These are phyloP conservation scores for Myzus persicae DNA, from an alignment of 1,140 invertebrate genomes.

Conservation along the genomic window DNA sequence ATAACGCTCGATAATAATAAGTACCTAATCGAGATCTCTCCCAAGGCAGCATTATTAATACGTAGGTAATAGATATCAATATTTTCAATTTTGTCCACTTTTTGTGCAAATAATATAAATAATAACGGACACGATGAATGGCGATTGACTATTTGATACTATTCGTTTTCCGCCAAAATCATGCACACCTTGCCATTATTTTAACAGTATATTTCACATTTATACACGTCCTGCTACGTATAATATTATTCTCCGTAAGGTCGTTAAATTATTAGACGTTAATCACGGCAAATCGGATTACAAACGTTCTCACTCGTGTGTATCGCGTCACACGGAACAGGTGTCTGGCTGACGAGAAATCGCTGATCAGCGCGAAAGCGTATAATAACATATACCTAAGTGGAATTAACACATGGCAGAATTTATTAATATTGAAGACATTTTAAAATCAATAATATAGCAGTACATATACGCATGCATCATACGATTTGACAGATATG, in stretches of 20 bases:
- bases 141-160: not conserved
- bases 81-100: not conserved
- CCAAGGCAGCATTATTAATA: not conserved
- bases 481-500: too few relatives aligned
- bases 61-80: not conserved
- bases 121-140: not conserved
- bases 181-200: not conserved
- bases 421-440: too few relatives aligned
- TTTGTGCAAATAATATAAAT: not conserved
- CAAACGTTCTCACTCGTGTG: not conserved
- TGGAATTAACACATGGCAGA: too few relatives aligned
- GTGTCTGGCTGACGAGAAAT: not conserved
- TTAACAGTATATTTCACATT: too few relatives aligned
- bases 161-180: not conserved
- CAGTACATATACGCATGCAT: too few relatives aligned
- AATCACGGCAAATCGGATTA: not conserved
- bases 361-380: not conserved
- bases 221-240: not conserved
- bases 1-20: constrained; percentile 11
- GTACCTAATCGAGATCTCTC: not conserved
- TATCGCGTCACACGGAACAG: not conserved
- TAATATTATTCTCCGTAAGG: not conserved
- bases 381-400: not conserved
- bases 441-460: too few relatives aligned
- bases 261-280: not conserved